Conservation (phyloP, 2,888 invertebrate species). For the Heteromurus nitidus region DNA sequence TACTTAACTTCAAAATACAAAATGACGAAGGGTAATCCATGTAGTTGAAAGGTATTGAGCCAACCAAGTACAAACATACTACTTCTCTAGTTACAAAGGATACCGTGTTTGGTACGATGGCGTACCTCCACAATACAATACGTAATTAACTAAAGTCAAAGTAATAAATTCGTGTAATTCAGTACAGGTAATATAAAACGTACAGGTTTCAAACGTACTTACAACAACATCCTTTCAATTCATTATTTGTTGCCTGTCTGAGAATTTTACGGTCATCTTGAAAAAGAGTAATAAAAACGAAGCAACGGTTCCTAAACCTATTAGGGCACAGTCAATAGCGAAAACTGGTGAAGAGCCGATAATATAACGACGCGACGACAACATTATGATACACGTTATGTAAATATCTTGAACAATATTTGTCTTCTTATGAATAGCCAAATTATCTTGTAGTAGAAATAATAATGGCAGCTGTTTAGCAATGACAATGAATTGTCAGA, state of each 20-base stretch:
- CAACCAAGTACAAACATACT: neutral
- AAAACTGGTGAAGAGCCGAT: constrained; percentile 43
- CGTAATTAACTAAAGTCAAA: neutral
- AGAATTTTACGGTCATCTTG: constrained; percentile 54
- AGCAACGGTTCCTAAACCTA: constrained; percentile 28
- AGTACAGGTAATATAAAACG: constrained; percentile 15
- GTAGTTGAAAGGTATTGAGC: neutral
- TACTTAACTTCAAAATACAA: too few species aligned
- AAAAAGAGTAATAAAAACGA: constrained; percentile 54
- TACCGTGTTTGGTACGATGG: too few species aligned
- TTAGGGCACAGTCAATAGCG: constrained; percentile 52
- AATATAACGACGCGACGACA: constrained; percentile 27
- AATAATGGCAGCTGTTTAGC: constrained; percentile 58
- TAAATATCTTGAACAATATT: constrained; percentile 27
- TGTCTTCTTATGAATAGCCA: constrained; percentile 18
- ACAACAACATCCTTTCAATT: neutral
- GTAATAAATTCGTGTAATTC: constrained; percentile 33
- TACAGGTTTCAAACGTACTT: neutral
- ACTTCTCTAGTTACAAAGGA: neutral
- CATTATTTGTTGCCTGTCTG: constrained; percentile 31
- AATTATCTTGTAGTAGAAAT: constrained; percentile 20
- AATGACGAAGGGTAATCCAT: too few species aligned
- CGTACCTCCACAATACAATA: too few species aligned
- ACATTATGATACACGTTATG: neutral
- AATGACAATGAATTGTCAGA: neutral